Conservation (phyloP, 2,113 vertebrate genomes). For the Cheilinus undulatus region DNA sequence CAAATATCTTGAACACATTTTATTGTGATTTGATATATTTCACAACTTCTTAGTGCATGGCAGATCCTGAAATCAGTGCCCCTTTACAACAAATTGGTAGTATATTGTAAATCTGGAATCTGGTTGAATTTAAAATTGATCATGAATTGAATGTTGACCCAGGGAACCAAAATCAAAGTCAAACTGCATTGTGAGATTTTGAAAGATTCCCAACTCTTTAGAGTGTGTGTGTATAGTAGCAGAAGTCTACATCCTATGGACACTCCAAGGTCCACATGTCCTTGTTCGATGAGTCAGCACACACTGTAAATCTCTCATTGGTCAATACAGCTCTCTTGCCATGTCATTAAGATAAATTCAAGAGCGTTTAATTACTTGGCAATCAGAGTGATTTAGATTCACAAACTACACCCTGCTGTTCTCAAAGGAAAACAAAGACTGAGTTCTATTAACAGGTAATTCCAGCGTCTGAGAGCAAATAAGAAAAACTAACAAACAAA, state of each 20-base stretch:
- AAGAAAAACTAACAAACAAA: conserved; percentile 61
- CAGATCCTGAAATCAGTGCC: too few species aligned
- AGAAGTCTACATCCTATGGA: conserved; percentile 14
- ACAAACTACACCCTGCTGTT: conserved; percentile 23
- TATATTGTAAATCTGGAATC: too few species aligned
- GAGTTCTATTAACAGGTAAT: conserved; percentile 51
- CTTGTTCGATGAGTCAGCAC: conserved; percentile 39
- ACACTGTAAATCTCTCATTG: conserved; percentile 42
- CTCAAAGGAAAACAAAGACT: conserved; percentile 51
- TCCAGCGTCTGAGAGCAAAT: conserved; percentile 45
- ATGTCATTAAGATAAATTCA: conserved; percentile 49
- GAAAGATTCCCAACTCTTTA: too few species aligned
- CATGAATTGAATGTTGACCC: too few species aligned
- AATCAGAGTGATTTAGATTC: conserved; percentile 53
- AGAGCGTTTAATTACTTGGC: conserved; percentile 54
- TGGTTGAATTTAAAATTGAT: too few species aligned
- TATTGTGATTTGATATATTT: too few species aligned
- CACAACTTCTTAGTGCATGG: too few species aligned
- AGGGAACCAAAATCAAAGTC: too few species aligned
- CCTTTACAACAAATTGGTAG: too few species aligned
- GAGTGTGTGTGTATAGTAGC: too few species aligned
- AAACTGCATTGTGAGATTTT: too few species aligned
- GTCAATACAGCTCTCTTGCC: conserved; percentile 26
- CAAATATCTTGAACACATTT: too few species aligned
- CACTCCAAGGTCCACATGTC: conserved; percentile 4